phyloP scores from a whole-genome alignment of 1,140 invertebrate species.

The Heliconius congener region DNA sequence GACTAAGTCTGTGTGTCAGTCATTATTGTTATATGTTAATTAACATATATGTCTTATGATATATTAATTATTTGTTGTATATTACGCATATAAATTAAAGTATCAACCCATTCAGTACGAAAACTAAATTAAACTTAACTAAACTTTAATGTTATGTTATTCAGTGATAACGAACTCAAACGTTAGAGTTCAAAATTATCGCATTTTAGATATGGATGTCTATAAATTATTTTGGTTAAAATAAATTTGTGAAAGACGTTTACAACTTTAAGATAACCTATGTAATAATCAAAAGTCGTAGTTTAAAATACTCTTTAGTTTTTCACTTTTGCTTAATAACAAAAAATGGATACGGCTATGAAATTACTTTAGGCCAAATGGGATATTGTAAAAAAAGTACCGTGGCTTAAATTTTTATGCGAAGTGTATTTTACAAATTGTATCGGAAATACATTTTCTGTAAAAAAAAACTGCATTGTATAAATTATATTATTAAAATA shows the following conservation, averaged over 20 bases:
- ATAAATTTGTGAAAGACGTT: no score
- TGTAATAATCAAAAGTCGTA: no score
- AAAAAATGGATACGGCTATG: no score
- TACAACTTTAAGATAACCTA: no score
- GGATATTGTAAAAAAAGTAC: not conserved
- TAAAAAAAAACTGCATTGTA: not conserved
- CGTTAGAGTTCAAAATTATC: not conserved
- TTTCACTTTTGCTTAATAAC: no score
- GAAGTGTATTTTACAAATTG: not conserved
- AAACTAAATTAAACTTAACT: not conserved
- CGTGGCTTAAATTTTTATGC: not conserved
- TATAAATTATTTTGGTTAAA: no score
- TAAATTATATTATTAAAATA: not conserved
- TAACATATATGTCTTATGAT: not conserved
- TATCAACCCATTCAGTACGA: not conserved
- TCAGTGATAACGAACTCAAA: not conserved
- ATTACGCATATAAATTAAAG: not conserved
- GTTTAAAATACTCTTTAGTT: no score
- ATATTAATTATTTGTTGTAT: not conserved
- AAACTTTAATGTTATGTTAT: not conserved
- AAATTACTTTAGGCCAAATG: no score
- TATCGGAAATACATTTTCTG: not conserved
- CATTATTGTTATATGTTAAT: not conserved
- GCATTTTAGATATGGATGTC: no score
- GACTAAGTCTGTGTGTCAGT: constrained; percentile 5